Base-by-base conservation (phyloP, 2,797 vertebrate genomes). In the Telmatherina bonti region DNA sequence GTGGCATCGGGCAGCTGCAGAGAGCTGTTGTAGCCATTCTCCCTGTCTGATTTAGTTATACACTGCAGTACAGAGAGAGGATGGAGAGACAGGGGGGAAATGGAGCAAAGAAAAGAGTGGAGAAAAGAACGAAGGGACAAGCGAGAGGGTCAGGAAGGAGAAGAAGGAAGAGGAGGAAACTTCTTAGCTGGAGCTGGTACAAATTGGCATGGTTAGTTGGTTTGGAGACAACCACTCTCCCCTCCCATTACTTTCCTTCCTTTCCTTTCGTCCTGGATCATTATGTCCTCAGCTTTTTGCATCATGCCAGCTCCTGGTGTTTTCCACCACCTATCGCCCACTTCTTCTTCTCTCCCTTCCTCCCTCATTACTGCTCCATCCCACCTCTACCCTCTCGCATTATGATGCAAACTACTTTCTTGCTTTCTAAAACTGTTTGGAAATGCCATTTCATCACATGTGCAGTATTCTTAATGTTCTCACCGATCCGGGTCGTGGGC, bases 1-100 rank as follows among this genome's bases (percentile, higher is more conserved):
- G 96, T 99, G 82, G 95, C 95, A 81, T 99, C 97, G 0, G 98
- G 98, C 86, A 99, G 94, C 93, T 96, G 96, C 74, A 98, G 90
- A 0, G 97, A 98, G 76, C 94, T 98, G 94, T 91, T 94, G 52
- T 95, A 97, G 76, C 96, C 94, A 0, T 93, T 95, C 55, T 91
- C 95, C 1, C 96, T 93, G 89, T 98, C 96, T 80, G 94, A 94
- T 85, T 95, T 94, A 0, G 96, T 98, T 89, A 99, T 98, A 84
- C 98, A 99, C 98, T 99, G 89, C 51, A 73, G 66, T 69, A 65
- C 55, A 71, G 70, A 83, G 18, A 76, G 60, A 59, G 60, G 63
- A 41, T 0, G 18, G 69, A 78, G 57, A 45, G 53, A 68, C 31
- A 29, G 55, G 62, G 62, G 55, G 62, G 61, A 62, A 47, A 71